These are phyloP conservation scores for Drosophila takahashii DNA, from an alignment of 1,140 invertebrate genomes.

Conservation along the genomic window DNA sequence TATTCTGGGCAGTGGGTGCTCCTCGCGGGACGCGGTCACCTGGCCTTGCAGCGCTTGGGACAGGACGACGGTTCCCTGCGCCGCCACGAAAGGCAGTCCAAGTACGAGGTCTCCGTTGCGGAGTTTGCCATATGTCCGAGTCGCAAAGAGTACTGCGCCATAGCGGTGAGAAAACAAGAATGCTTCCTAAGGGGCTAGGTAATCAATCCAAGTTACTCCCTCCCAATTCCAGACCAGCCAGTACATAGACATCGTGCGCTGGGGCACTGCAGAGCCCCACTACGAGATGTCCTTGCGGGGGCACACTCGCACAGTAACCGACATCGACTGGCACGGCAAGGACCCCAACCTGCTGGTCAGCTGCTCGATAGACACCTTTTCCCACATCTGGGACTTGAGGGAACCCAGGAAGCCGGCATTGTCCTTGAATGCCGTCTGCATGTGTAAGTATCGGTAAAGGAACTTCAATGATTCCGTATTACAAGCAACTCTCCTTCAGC, in stretches of 20 bases:
- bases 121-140: conserved; percentile 95
- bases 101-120: conserved; percentile 96
- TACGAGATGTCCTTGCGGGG: conserved; percentile 91
- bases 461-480: background rate
- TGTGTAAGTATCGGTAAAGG: conserved; percentile 59
- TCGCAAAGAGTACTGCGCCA: conserved; percentile 93
- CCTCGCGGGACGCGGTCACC: conserved; percentile 90
- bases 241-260: conserved; percentile 92
- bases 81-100: conserved; percentile 94
- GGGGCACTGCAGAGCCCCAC: conserved; percentile 89
- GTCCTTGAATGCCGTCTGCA: conserved; percentile 91
- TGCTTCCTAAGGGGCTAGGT: background rate
- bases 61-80: conserved; percentile 90
- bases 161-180: conserved; percentile 90
- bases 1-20: conserved; percentile 93
- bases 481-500: conserved; percentile 86
- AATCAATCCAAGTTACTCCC: background rate
- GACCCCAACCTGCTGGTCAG: conserved; percentile 95
- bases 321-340: conserved; percentile 96
- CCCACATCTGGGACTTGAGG: conserved; percentile 96
- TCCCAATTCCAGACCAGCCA: conserved; percentile 90
- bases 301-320: conserved; percentile 95
- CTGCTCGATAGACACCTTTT: conserved; percentile 97
- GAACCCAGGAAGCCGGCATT: conserved; percentile 92
- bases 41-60: conserved; percentile 91